These are phyloP conservation scores for Copsychus sechellarum DNA, from an alignment of 2,113 vertebrate genomes.

Conservation along the genomic window DNA sequence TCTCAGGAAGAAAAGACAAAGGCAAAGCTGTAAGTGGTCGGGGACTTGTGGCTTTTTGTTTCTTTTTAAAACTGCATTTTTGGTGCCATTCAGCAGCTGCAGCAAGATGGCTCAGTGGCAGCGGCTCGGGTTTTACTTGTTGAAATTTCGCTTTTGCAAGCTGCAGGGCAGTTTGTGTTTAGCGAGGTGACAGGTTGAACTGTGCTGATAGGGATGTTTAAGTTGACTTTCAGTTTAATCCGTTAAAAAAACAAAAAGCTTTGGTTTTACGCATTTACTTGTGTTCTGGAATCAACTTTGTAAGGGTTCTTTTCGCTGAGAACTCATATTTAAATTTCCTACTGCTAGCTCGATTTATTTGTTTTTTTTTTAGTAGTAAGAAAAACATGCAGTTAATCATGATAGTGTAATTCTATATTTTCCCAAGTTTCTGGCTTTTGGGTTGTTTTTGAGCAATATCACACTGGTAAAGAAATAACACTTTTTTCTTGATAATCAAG, in stretches of 20 bases:
- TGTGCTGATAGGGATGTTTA: not conserved
- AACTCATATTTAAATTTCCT: not conserved
- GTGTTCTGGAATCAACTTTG: not conserved
- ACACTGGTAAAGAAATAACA: not conserved
- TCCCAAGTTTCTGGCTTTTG: not conserved
- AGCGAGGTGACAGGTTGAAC: not conserved
- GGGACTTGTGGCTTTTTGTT: not conserved
- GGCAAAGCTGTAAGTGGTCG: conserved; percentile 58
- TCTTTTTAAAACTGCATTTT: not conserved
- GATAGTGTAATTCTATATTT: not conserved
- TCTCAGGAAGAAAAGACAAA: conserved; percentile 57
- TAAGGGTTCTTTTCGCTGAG: not conserved
- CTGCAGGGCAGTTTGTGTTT: not conserved
- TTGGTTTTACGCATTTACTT: not conserved
- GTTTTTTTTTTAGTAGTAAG: not conserved
- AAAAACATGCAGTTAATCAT: not conserved
- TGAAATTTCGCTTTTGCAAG: not conserved
- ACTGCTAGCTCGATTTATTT: not conserved
- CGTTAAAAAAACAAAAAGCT: not conserved
- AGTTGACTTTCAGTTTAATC: not conserved
- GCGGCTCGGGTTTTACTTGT: not conserved
- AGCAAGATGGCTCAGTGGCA: not conserved
- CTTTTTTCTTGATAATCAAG: not conserved
- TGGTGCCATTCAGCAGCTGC: not conserved
- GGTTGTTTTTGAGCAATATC: not conserved